Conservation (phyloP, 1,140 invertebrate species). For the Ctenoplectra terminalis region DNA sequence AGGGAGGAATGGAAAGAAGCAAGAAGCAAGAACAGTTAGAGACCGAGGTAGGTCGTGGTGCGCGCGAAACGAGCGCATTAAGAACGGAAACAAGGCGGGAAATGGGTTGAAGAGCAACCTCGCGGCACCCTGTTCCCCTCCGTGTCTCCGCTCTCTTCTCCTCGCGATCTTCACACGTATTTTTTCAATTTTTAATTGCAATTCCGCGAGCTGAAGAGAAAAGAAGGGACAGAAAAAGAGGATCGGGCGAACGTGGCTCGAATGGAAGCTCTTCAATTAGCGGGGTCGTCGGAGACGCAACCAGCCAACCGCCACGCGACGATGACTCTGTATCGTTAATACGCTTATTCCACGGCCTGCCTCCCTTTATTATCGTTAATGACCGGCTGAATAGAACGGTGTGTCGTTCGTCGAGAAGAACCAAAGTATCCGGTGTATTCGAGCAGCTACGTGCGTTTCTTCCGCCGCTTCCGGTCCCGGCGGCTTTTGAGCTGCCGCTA, state of each 20-base stretch:
- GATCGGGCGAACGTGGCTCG: neutral
- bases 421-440: neutral
- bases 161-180: slow-evolving; percentile 20
- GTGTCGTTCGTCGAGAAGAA: neutral
- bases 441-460: no score
- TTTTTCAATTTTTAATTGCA: slow-evolving; percentile 35
- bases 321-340: slow-evolving; percentile 18
- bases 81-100: neutral
- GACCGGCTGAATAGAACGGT: slow-evolving; percentile 7
- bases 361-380: slow-evolving; percentile 29
- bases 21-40: neutral
- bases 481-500: neutral
- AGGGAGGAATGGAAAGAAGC: neutral
- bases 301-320: neutral
- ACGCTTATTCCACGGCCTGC: neutral
- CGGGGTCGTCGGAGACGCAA: neutral
- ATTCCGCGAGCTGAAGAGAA: neutral
- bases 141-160: neutral
- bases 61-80: neutral
- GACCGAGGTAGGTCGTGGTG: no score
- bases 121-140: neutral
- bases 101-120: neutral
- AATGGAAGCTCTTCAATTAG: slow-evolving; percentile 39
- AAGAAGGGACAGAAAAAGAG: neutral
- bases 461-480: neutral